phyloP scores from a whole-genome alignment of 2,888 invertebrate genomes.

The Caenorhabditis angaria region DNA sequence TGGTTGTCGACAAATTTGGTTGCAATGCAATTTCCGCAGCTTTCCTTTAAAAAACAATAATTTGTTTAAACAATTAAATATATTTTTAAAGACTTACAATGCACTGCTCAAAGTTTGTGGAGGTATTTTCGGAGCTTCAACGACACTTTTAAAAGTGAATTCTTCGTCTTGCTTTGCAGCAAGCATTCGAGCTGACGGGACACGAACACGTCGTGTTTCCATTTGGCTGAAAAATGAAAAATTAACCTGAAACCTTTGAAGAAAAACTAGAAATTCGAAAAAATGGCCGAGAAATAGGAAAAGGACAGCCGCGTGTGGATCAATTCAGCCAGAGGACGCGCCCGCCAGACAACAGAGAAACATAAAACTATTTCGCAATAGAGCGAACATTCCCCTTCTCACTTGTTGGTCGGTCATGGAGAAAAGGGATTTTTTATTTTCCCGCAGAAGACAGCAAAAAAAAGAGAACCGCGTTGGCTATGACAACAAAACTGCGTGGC shows the following conservation, averaged over 20 bases:
- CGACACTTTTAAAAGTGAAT: neutral
- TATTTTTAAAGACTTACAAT: neutral
- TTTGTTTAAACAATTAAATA: neutral
- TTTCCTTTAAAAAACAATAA: neutral
- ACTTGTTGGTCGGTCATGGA: too few relatives aligned
- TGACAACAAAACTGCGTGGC: neutral
- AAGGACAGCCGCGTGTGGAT: constrained; percentile 16
- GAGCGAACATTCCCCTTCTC: neutral
- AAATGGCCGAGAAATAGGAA: constrained; percentile 32
- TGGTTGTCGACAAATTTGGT: neutral
- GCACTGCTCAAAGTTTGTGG: neutral
- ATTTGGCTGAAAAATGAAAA: constrained; percentile 8
- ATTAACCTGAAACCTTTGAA: too few relatives aligned
- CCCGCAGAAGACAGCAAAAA: too few relatives aligned
- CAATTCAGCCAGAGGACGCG: constrained; percentile 20
- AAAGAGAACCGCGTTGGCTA: neutral
- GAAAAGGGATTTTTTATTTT: too few relatives aligned
- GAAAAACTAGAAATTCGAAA: neutral
- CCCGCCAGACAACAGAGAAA: constrained; percentile 4
- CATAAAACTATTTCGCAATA: constrained; percentile 18
- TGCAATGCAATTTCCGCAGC: neutral
- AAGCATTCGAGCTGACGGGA: constrained; percentile 30
- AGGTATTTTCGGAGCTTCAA: neutral
- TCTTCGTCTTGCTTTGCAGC: constrained; percentile 13
- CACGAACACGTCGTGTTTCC: constrained; percentile 33